These are phyloP conservation scores for Venustoraphidia nigricollis DNA, from an alignment of 2,888 invertebrate genomes.

Conservation along the genomic window DNA sequence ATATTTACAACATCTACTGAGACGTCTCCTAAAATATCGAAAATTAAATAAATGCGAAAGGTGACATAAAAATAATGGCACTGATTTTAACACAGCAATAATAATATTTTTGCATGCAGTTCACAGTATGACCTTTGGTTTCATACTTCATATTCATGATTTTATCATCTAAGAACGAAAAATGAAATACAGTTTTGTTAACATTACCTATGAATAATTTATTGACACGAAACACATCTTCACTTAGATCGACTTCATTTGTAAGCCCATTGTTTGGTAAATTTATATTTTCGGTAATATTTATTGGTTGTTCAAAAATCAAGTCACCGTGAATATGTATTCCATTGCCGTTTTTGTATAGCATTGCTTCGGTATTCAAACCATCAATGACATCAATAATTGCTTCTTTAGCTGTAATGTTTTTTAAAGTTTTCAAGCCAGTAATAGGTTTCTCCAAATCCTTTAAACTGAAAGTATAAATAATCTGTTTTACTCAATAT, in stretches of 20 bases:
- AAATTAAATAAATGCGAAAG: too few species aligned
- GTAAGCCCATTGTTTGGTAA: slow-evolving; percentile 9
- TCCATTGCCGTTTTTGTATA: slow-evolving; percentile 13
- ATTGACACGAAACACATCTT: slow-evolving; percentile 14
- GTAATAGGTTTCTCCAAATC: slow-evolving; percentile 8
- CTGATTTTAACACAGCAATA: too few species aligned
- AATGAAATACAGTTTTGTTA: neutral
- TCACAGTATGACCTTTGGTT: too few species aligned
- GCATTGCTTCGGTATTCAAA: slow-evolving; percentile 15
- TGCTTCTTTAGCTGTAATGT: slow-evolving; percentile 17
- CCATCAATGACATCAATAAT: slow-evolving; percentile 19
- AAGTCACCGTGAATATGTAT: slow-evolving; percentile 18
- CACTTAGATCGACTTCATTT: slow-evolving; percentile 14
- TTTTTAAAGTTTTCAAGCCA: slow-evolving; percentile 20
- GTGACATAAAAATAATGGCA: too few species aligned
- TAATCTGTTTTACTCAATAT: too few species aligned
- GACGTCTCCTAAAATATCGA: too few species aligned
- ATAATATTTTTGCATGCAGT: too few species aligned
- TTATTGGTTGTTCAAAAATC: slow-evolving; percentile 15
- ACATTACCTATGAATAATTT: slow-evolving; percentile 13
- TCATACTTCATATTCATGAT: slow-evolving; percentile 6
- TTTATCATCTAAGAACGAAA: slow-evolving; percentile 1
- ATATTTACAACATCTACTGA: too few species aligned
- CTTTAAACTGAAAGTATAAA: too few species aligned
- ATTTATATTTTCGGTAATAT: slow-evolving; percentile 12